These are phyloP conservation scores for Natator depressus DNA, from an alignment of 2,113 vertebrate species.

Conservation along the genomic window DNA sequence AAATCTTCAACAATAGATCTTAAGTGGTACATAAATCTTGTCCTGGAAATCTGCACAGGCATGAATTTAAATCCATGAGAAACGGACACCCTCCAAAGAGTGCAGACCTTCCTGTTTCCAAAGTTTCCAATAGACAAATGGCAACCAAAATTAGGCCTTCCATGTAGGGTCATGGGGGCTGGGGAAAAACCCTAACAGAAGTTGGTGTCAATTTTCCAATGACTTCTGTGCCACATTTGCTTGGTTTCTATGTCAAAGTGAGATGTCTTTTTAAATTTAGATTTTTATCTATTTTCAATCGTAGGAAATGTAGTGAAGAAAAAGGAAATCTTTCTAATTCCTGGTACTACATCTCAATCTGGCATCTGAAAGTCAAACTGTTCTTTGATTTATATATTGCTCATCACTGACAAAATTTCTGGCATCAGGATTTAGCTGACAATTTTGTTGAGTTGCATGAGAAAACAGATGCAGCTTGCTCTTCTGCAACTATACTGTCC, in stretches of 20 bases:
- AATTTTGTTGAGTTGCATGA: not conserved
- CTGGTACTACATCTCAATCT: not conserved
- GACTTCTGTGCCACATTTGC: not conserved
- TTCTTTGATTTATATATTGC: not conserved
- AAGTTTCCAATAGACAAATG: fast-evolving
- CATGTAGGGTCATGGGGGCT: not conserved
- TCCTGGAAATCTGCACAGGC: not conserved
- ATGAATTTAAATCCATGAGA: not conserved
- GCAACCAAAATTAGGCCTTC: not conserved
- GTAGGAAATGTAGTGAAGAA: not conserved
- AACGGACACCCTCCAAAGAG: not conserved
- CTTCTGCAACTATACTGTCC: not conserved
- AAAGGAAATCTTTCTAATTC: not conserved
- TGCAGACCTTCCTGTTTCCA: not conserved
- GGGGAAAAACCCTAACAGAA: not conserved
- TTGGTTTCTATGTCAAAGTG: no score
- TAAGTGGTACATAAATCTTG: not conserved
- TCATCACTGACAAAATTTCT: not conserved
- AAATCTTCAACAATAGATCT: not conserved
- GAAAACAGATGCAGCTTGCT: not conserved
- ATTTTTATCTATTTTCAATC: not conserved
- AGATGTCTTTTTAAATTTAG: not conserved
- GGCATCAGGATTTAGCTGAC: not conserved
- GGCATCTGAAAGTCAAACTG: not conserved
- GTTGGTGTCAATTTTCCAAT: not conserved